Conservation (phyloP, 2,888 invertebrate genomes). For the Cephus runcator region DNA sequence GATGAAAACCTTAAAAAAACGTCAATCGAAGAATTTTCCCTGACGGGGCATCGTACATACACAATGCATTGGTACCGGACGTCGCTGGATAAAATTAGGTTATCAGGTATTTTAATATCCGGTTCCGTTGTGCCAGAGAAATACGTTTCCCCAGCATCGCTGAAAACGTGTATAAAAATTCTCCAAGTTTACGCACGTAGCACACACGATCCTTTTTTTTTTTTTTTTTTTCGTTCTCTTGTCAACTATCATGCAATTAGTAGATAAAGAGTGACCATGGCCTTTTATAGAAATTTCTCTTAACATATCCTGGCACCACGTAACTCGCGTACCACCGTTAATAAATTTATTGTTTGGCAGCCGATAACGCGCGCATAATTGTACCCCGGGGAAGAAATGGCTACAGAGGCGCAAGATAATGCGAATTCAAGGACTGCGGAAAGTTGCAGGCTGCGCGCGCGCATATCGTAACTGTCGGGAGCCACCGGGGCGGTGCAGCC, state of each 20-base stretch:
- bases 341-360: background rate
- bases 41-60: background rate
- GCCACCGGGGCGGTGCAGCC: background rate
- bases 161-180: background rate
- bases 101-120: background rate
- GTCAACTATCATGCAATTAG: background rate
- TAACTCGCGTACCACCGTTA: background rate
- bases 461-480: background rate
- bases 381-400: background rate
- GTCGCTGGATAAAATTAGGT: background rate
- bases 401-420: background rate
- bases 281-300: background rate
- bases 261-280: background rate
- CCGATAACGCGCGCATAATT: background rate
- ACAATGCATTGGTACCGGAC: background rate
- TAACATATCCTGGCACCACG: background rate
- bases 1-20: background rate
- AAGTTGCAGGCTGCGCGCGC: background rate
- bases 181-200: background rate
- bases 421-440: background rate
- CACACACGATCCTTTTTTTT: background rate
- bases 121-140: background rate
- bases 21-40: background rate
- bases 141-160: background rate
- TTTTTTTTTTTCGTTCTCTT: background rate